A percentile compares a stretch with the other conserved stretches of the same genome.
phyloP scores from a whole-genome alignment of 2,888 invertebrate genomes.

The Drosophila anomalata region DNA sequence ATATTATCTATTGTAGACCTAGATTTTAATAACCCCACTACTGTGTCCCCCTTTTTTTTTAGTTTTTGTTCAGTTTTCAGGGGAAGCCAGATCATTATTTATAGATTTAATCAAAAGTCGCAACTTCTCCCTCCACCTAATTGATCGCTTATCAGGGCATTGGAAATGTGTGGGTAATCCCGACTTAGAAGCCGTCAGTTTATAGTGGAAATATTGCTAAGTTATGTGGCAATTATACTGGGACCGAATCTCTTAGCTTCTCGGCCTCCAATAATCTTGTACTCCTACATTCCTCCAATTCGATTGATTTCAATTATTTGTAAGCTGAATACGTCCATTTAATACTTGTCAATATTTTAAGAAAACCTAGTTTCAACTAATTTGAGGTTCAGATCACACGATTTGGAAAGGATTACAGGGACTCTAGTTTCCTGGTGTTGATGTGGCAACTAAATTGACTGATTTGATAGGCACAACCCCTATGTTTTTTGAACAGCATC shows the following conservation, averaged over 20 bases:
- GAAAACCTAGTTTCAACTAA: neutral
- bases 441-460: neutral
- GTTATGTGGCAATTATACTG: neutral
- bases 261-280: neutral
- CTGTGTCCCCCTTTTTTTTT: neutral
- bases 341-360: neutral
- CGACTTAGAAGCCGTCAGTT: neutral
- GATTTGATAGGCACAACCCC: neutral
- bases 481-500: neutral
- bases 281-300: conserved; percentile 23
- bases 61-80: neutral
- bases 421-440: neutral
- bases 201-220: neutral
- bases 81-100: neutral
- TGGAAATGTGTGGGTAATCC: neutral
- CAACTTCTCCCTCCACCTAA: neutral
- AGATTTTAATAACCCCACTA: neutral
- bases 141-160: conserved; percentile 11
- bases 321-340: conserved; percentile 38
- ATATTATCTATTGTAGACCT: conserved; percentile 27
- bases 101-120: neutral
- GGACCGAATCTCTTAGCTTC: neutral
- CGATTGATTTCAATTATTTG: conserved; percentile 21
- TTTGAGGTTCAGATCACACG: neutral
- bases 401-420: neutral